phyloP scores from a whole-genome alignment of 2,888 invertebrate species.

The Pasiphila rectangulata region DNA sequence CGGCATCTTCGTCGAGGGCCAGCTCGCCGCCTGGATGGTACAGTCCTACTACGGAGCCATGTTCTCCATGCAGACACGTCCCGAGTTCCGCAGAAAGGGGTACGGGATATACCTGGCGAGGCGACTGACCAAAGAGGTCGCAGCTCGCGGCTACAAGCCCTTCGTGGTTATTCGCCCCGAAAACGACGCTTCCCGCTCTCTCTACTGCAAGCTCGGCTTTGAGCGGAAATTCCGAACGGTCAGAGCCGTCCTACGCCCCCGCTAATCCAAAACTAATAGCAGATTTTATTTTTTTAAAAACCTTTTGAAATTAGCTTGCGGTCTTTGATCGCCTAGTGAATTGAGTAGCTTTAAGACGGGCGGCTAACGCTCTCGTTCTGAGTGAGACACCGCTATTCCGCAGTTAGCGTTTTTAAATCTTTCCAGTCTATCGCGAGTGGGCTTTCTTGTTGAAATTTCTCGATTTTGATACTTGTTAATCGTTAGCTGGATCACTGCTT shows the following conservation, averaged over 20 bases:
- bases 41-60: conserved; percentile 95
- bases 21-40: conserved; percentile 94
- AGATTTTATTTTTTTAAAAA: conserved; percentile 82
- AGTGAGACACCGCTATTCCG: conserved; percentile 43
- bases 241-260: conserved; percentile 86
- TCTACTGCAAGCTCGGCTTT: conserved; percentile 92
- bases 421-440: conserved; percentile 46
- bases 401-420: conserved; percentile 52
- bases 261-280: conserved; percentile 71
- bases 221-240: conserved; percentile 89
- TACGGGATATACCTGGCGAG: conserved; percentile 88
- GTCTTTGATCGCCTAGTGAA: conserved; percentile 76
- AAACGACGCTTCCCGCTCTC: conserved; percentile 91
- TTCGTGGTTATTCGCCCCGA: conserved; percentile 92
- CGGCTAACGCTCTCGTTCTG: conserved; percentile 73
- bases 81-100: conserved; percentile 86
- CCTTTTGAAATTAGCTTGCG: conserved; percentile 80
- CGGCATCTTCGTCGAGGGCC: conserved; percentile 88
- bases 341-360: conserved; percentile 76
- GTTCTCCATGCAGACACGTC: conserved; percentile 95
- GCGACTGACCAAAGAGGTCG: conserved; percentile 83
- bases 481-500: conserved; percentile 47
- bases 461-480: conserved; percentile 44
- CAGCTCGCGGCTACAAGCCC: conserved; percentile 88
- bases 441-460: conserved; percentile 46